Base-by-base conservation (phyloP, 2,113 vertebrate species). In the Fulmarus glacialis region DNA sequence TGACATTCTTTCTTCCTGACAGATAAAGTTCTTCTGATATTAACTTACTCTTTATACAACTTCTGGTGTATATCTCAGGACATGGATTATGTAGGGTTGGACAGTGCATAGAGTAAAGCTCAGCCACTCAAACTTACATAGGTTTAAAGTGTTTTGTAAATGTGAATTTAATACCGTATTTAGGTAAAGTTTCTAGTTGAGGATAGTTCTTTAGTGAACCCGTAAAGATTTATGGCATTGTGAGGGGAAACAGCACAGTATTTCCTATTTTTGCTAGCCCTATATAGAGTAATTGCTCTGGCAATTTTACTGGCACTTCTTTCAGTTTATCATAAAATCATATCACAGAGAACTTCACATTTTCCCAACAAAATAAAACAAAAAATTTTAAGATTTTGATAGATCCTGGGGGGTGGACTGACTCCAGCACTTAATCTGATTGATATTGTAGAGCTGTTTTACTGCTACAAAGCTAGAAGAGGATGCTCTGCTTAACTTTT, bases 371-470 rank as follows among this genome's bases (percentile, higher is more conserved):
- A 64, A 75, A 68, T 43, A 15, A 72, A 72, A 6, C 1, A 12
- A 18, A 66, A 64, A 85, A 48, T 67, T 7, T 22, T 14, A 79
- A 16, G n/a, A 47, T 71, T 80, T 80, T 62, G 16, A 1, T 38
- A 45, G 20, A 58, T 80, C 15, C 14, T 1, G 1, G 11, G 45
- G 15, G 19, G 22, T 45, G 12, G 32, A 50, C 22, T 0, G 1
- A 32, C 47, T 80, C 24, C 23, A 55, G 40, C 40, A 38, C 10
- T 81, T 90, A 59, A 62, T 43, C 70, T 55, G 29, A 36, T 62
- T 22, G 12, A 47, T 88, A 17, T 3, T 36, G 11, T 58, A 71
- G 32, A 58, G 15, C 23, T 42, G 4, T 18, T 80, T 79, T 66
- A 38, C 36, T 67, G 22, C 38, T 78, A 11, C 59, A 71, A 66